These are phyloP conservation scores for Meandrusa payeni DNA, from an alignment of 2,888 invertebrate species.

Conservation along the genomic window DNA sequence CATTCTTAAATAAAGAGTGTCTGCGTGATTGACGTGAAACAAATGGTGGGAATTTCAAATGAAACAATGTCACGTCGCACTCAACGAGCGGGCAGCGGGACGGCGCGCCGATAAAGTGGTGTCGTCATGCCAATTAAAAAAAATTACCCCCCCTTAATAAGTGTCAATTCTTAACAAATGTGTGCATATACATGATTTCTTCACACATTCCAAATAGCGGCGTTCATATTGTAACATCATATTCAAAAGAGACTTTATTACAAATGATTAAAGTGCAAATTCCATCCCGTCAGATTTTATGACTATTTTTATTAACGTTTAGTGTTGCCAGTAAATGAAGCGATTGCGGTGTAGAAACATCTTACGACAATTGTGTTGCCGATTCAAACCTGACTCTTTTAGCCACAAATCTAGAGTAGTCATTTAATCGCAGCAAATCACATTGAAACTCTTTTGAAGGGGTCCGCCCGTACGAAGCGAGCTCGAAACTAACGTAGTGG, in stretches of 20 bases:
- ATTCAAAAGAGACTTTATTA: conserved; percentile 41
- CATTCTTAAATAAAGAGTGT: conserved; percentile 26
- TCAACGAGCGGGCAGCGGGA: conserved; percentile 52
- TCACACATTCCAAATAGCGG: conserved; percentile 67
- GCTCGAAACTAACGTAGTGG: conserved; percentile 74
- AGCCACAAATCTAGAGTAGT: conserved; percentile 34
- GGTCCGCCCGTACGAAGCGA: conserved; percentile 49
- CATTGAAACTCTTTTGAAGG: conserved; percentile 30
- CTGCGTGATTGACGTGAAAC: conserved; percentile 41
- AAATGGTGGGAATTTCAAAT: conserved; percentile 64
- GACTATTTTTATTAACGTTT: conserved; percentile 79
- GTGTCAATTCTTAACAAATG: conserved; percentile 81
- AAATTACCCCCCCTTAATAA: conserved; percentile 79
- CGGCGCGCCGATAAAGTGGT: conserved; percentile 73
- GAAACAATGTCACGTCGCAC: conserved; percentile 55
- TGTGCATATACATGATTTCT: conserved; percentile 79
- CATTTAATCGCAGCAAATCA: conserved; percentile 28
- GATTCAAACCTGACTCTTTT: conserved; percentile 45
- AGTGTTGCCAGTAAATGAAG: conserved; percentile 72
- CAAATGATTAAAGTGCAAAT: conserved; percentile 42
- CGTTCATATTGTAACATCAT: conserved; percentile 37
- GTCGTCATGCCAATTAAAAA: conserved; percentile 80
- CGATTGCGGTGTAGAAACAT: conserved; percentile 56
- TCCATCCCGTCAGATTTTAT: conserved; percentile 47
- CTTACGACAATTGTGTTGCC: conserved; percentile 38